Evolutionary conservation across 35 echinoderm and acorn worm genomes (phyloP).

Genomic region (Lytechinus pictus): DNA sequence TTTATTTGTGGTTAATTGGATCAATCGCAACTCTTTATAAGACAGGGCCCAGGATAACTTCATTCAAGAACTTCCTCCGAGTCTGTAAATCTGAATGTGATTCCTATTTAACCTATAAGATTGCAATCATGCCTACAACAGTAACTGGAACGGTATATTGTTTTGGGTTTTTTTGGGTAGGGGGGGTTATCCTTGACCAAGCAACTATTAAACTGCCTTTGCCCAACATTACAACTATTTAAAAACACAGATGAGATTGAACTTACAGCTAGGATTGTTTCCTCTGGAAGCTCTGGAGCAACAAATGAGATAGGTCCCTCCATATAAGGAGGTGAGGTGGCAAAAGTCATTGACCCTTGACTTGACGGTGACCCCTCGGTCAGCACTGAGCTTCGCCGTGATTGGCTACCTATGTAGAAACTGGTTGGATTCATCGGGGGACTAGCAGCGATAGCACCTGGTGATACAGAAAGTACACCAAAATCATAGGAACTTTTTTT

Average conservation of each 20-base stretch:
- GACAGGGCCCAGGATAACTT: too few species aligned
- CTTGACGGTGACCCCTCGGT: constrained; percentile 89
- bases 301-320: constrained; percentile 96
- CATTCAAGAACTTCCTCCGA: too few species aligned
- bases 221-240: too few species aligned
- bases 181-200: too few species aligned
- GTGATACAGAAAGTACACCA: background rate
- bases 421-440: constrained; percentile 66
- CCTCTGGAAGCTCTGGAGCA: constrained; percentile 93
- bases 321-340: constrained; percentile 97
- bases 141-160: too few species aligned
- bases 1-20: too few species aligned
- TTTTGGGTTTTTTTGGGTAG: too few species aligned
- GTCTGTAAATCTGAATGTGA: too few species aligned
- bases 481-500: background rate
- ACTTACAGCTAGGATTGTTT: constrained; percentile 89
- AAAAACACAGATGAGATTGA: background rate
- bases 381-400: constrained; percentile 67
- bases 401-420: constrained; percentile 73
- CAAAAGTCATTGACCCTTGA: constrained; percentile 90
- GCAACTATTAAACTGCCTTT: too few species aligned
- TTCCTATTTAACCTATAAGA: too few species aligned
- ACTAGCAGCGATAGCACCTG: constrained; percentile 59
- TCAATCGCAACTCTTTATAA: too few species aligned
- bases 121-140: too few species aligned